Evolutionary conservation across 2,888 invertebrate genomes (phyloP), one percentile per base, ranked within the genome.

Genomic region (Tinea pellionella): DNA sequence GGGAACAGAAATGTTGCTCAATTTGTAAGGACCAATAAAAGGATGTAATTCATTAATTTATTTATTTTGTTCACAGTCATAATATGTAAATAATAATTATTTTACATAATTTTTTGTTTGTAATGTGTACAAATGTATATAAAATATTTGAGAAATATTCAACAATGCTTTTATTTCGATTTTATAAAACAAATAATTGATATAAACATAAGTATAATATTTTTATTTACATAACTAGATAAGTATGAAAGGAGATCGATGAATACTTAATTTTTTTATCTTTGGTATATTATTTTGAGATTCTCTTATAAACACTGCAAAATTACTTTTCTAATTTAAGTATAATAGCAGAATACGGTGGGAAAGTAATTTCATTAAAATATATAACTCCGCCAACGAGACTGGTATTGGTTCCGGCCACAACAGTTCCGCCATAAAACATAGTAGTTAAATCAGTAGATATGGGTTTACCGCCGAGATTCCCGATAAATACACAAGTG

Each of bases 401-500:
- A 29, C 80, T 75, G 0, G 64, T 64, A 63, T 88, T 85, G 15
- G 87, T 86, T 11, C 78, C 74, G 42, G 80, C 83, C 19, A 86
- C 75, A 1, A 88, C 82, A 1, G 74, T 79, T 0, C 95, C 95
- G 59, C 93, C 92, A 70, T 94, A 95, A 72, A 93, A 92, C 77
- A 92, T 89, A 0, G 90, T 89, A 0, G 94, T 93, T 61, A 95
- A 83, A 78, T 95, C 94, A 59, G 92, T 90, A 1, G 89, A 89
- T 42, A 92, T 89, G 15, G 88, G 78, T 8, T 73, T 73, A 42
- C 74, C 80, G 0, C 93, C 93, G 1, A 94, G 87, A 81, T 95
- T 95, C 0, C 92, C 91, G 0, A 95, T 90, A 62, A 93, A 90
- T 0, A 94, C 92, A 70, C 92, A 94, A 0, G 93, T 91, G 69